Evolutionary conservation across 2,888 invertebrate species (phyloP), one percentile per base, ranked within the genome.

Genomic region (Pinctada fucata): DNA sequence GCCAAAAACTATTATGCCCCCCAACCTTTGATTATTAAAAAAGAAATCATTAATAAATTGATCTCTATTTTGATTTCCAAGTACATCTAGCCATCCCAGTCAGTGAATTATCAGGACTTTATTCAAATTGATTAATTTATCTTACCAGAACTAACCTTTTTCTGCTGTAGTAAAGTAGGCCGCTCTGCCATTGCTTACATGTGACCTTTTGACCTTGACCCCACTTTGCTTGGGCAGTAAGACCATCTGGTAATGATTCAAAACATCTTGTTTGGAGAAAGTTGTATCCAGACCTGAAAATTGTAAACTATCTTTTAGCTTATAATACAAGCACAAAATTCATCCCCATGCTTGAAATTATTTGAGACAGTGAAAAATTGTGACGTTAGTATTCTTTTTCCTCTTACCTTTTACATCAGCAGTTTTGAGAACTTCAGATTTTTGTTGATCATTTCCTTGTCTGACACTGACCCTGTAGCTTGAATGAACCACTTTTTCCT

Each of bases 171-270:
- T 65, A 52, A 86, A 65, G 69, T 75, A 84, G 0, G 85, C 31
- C 50, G 67, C 79, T 58, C 86, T 82, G 68, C 84, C 78, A 3
- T 75, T 71, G 31, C 89, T 88, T 16, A 88, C 50, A 63, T 80
- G 82, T 48, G 85, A 78, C 51, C 72, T 79, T 5, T 47, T 77
- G 5, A 83, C 48, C 8, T 75, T 64, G 10, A 86, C 13, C 5
- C 69, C 66, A 6, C 67, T 75, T 31, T 71, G 74, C 6, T 68
- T 50, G 51, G 87, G 86, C 31, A 89, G 73, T 47, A 89, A 52
- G 48, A 86, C 65, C 4, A 86, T 76, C 45, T 78, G 77, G 75
- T 88, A 86, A 51, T 80, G 77, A 70, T 87, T 87, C 48, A 72
- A n/a, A n/a, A 48, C 31, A 50, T 66, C 70, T 50, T 76, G 58